Evolutionary conservation across 1,140 invertebrate genomes (phyloP).

Genomic region (Ceratosolen fusciceps): DNA sequence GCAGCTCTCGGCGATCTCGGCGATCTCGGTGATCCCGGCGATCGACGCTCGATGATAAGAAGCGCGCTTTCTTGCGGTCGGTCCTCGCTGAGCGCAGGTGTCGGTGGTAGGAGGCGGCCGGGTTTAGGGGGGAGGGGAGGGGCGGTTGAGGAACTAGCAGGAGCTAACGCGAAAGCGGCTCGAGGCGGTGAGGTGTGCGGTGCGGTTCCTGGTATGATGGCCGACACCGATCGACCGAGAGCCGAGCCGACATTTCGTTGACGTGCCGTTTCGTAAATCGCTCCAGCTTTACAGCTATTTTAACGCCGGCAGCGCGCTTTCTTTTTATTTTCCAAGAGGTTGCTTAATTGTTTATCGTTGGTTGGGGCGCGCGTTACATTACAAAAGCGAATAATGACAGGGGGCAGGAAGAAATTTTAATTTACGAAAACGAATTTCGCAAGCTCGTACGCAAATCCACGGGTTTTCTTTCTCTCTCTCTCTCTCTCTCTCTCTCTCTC

Average conservation of each 20-base stretch:
- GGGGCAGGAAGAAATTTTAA: not conserved
- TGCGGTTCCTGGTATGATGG: no score
- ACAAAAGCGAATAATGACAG: not conserved
- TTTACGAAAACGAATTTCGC: not conserved
- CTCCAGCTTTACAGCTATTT: not conserved
- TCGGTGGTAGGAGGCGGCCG: no score
- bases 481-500: no score
- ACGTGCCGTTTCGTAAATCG: not conserved
- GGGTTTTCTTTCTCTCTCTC: not conserved
- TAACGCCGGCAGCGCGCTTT: not conserved
- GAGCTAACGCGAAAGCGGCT: no score
- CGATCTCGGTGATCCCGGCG: conserved; percentile 16
- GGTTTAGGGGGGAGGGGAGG: no score
- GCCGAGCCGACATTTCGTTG: no score
- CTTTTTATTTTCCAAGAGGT: not conserved
- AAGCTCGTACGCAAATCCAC: not conserved
- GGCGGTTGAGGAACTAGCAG: no score
- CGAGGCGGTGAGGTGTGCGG: no score
- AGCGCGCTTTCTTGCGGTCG: conserved; percentile 19
- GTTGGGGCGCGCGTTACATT: not conserved
- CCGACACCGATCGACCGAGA: no score
- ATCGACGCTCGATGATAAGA: conserved; percentile 47
- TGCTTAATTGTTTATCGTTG: not conserved
- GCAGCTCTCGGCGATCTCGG: conserved; percentile 27
- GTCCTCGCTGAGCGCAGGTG: conserved; percentile 21